phyloP scores from a whole-genome alignment of 2,113 vertebrate genomes.

The Theristicus caerulescens region DNA sequence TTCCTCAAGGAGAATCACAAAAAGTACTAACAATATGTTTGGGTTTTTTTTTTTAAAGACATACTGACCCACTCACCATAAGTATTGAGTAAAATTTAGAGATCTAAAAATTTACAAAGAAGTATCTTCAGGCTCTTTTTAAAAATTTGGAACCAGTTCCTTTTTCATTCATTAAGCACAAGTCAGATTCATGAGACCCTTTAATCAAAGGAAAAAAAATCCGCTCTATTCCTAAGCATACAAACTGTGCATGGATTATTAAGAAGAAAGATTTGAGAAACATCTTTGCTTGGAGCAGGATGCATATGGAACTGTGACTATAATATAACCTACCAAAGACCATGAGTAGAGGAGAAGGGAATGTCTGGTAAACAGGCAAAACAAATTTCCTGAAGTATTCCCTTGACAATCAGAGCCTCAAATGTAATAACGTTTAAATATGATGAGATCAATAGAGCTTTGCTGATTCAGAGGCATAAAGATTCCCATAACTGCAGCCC shows the following conservation, averaged over 20 bases:
- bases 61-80: neutral
- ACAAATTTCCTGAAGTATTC: neutral
- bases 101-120: neutral
- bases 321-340: neutral
- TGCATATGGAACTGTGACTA: neutral
- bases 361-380: neutral
- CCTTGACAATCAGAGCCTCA: neutral
- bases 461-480: neutral
- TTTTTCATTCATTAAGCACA: neutral
- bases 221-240: neutral
- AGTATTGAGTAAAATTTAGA: neutral
- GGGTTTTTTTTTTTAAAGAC: neutral
- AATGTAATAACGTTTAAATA: neutral
- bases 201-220: neutral
- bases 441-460: neutral
- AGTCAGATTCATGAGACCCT: neutral
- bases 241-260: neutral
- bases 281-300: neutral
- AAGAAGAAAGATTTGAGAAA: neutral
- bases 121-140: neutral
- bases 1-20: neutral
- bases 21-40: neutral
- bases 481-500: neutral
- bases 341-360: neutral
- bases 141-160: neutral